phyloP scores from a whole-genome alignment of 2,113 vertebrate genomes.

The Scomber scombrus region DNA sequence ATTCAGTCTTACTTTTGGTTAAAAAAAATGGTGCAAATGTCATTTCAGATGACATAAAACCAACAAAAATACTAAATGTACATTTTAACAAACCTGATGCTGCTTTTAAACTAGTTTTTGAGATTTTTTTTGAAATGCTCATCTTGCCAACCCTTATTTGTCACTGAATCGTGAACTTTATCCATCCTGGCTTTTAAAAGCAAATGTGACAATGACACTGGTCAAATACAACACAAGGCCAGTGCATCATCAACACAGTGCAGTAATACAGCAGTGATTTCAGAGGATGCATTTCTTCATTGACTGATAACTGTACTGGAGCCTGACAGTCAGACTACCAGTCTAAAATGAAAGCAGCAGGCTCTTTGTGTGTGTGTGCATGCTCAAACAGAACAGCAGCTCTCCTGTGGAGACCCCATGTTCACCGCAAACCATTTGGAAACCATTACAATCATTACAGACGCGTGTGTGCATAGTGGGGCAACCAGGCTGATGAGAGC shows the following conservation, averaged over 20 bases:
- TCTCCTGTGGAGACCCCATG: conserved; percentile 54
- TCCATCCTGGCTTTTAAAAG: no score
- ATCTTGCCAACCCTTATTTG: no score
- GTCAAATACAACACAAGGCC: neutral
- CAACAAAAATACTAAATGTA: no score
- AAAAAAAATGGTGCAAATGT: no score
- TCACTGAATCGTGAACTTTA: no score
- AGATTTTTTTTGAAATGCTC: no score
- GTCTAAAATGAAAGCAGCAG: conserved; percentile 41
- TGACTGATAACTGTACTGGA: conserved; percentile 18
- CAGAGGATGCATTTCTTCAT: conserved; percentile 18
- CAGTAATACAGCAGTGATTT: conserved; percentile 17
- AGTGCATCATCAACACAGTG: neutral
- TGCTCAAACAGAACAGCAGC: conserved; percentile 34
- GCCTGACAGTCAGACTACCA: conserved; percentile 39
- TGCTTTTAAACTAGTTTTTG: no score
- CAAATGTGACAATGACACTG: neutral
- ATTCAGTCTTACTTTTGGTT: no score
- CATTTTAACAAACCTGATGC: no score
- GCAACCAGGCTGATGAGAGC: conserved; percentile 63
- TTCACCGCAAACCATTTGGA: conserved; percentile 60
- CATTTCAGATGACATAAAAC: no score
- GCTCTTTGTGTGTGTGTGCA: conserved; percentile 25
- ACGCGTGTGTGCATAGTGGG: conserved; percentile 56
- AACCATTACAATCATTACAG: conserved; percentile 73